Conservation (phyloP, 2,797 vertebrate genomes). For the Eremophila alpestris region DNA sequence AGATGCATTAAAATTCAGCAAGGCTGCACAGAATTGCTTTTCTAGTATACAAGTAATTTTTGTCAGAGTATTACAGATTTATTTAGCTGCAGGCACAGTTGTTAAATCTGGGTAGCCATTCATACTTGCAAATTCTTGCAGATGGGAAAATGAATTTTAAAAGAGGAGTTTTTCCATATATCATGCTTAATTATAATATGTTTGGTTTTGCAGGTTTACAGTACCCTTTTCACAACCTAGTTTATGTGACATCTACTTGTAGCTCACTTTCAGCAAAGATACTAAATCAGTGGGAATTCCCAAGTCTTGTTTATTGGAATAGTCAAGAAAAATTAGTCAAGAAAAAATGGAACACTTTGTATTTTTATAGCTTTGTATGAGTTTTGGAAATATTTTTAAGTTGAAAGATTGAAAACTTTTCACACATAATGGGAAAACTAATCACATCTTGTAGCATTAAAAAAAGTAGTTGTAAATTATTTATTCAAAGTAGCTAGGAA, state of each 20-base stretch:
- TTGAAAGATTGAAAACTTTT: not conserved
- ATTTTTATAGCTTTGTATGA: not conserved
- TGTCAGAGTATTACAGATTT: not conserved
- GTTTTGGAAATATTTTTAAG: not conserved
- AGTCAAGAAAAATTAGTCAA: not conserved
- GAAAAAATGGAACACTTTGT: not conserved
- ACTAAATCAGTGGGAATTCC: not conserved
- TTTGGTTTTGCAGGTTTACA: not conserved
- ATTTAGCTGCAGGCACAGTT: not conserved
- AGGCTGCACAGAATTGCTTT: not conserved
- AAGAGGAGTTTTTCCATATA: not conserved
- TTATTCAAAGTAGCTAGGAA: not conserved
- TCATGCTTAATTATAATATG: not conserved
- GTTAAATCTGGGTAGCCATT: slow-evolving; percentile 15
- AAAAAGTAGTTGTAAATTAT: not conserved
- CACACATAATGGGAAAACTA: not conserved
- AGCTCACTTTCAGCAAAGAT: not conserved
- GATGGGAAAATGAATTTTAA: slow-evolving; percentile 22
- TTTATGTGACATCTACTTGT: not conserved
- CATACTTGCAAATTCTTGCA: slow-evolving; percentile 30
- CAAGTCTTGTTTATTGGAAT: not conserved
- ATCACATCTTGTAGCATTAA: not conserved
- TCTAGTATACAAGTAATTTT: not conserved
- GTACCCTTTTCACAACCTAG: not conserved
- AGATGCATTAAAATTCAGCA: not conserved